Base-by-base conservation (phyloP, 37 sponge, comb jelly and placozoan species). In the Mnemiopsis leidyi region DNA sequence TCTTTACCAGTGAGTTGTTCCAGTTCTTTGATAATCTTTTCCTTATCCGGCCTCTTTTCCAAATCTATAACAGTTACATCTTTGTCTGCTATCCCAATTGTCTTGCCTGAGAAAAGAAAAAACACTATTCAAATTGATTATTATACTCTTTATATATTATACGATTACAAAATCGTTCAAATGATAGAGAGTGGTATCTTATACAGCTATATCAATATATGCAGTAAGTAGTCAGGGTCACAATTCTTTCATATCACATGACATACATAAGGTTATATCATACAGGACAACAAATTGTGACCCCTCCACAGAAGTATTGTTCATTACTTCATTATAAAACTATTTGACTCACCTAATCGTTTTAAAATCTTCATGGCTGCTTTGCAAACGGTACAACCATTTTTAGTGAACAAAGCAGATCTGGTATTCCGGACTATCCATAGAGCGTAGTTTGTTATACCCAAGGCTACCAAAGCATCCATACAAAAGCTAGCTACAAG, bases 311-410 rank as follows among this genome's bases (percentile, higher is more conserved):
- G n/a, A n/a, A n/a, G n/a, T n/a, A n/a, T n/a, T n/a, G n/a, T n/a
- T n/a, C n/a, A n/a, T n/a, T n/a, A n/a, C n/a, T n/a, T n/a, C n/a
- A n/a, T n/a, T n/a, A n/a, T n/a, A n/a, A n/a, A 71, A 71, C 30
- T 29, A 29, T 71, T 5, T 71, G 75, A 71, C 30, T 28, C 3
- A 71, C 75, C 75, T 18, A 71, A n/a, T 71, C 75, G 7, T 18
- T 28, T 71, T n/a, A 71, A 28, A 18, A 71, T 25, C 75, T 71
- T 71, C 21, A 71, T 71, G n/a, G 75, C 75, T 7, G 75, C 75
- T 71, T 71, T 71, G n/a, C 75, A 71, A 28, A 71, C 30, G 20
- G 75, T 71, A 71, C 75, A 71, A 13, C 75, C 75, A 18, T 71
- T 18, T 28, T 71, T 71, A 28, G 75, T 71, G 75, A 71, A 71